Evolutionary conservation across 2,888 invertebrate genomes (phyloP).

Genomic region (Drosophila testacea): DNA sequence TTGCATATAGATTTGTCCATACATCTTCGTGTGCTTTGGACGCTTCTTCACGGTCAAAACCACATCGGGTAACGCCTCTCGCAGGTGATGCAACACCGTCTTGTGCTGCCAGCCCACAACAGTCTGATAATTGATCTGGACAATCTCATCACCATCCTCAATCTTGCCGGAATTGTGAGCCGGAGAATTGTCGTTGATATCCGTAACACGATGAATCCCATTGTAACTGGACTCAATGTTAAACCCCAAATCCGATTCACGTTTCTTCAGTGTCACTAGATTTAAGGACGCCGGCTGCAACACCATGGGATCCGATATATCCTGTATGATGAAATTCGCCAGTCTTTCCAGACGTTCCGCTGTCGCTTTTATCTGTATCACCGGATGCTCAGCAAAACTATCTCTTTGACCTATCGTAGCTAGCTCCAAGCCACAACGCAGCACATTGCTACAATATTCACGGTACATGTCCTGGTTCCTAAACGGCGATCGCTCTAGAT

Average conservation of each 20-base stretch:
- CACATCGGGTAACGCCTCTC: constrained; percentile 92
- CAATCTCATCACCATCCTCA: constrained; percentile 98
- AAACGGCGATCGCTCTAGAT: constrained; percentile 91
- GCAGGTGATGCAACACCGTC: constrained; percentile 90
- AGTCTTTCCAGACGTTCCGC: constrained; percentile 91
- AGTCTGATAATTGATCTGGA: constrained; percentile 92
- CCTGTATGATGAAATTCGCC: constrained; percentile 94
- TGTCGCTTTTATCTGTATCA: constrained; percentile 89
- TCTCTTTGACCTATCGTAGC: constrained; percentile 96
- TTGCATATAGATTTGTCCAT: constrained; percentile 89
- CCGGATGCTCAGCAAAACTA: constrained; percentile 94
- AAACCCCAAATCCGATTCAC: constrained; percentile 95
- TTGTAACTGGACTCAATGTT: constrained; percentile 94
- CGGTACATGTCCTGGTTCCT: constrained; percentile 87
- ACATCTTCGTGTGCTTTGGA: constrained; percentile 92
- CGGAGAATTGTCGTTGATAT: constrained; percentile 95
- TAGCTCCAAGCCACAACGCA: constrained; percentile 93
- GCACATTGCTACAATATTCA: constrained; percentile 89
- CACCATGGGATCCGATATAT: constrained; percentile 94
- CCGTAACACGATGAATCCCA: constrained; percentile 92
- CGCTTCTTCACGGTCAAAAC: constrained; percentile 93
- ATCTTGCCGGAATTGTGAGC: constrained; percentile 96
- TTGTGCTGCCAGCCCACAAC: constrained; percentile 93
- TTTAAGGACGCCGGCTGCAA: constrained; percentile 96
- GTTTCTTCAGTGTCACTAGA: constrained; percentile 93